Conservation (phyloP, 2,888 invertebrate genomes). For the Griposia aprilina region DNA sequence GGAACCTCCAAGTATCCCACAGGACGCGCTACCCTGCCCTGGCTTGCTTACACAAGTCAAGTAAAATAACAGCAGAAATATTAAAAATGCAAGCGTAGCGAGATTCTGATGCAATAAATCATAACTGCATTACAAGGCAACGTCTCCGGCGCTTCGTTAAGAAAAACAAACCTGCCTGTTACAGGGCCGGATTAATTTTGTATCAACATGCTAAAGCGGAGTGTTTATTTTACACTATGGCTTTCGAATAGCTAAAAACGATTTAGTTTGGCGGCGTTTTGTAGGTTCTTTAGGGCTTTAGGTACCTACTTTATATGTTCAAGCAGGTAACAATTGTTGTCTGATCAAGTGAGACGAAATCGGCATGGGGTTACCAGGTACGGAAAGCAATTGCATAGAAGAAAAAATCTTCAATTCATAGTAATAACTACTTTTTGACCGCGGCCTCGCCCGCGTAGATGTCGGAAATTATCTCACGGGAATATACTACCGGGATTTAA, state of each 20-base stretch:
- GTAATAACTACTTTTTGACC: too few relatives aligned
- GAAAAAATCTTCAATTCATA: neutral
- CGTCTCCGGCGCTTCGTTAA: constrained; percentile 80
- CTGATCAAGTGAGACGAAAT: neutral
- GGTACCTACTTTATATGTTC: neutral
- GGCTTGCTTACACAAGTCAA: constrained; percentile 47
- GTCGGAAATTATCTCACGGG: too few relatives aligned
- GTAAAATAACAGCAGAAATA: constrained; percentile 64
- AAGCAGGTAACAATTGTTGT: neutral
- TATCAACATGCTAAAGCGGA: constrained; percentile 59
- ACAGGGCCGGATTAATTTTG: constrained; percentile 60
- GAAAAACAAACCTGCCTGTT: constrained; percentile 80
- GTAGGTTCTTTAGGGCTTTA: neutral
- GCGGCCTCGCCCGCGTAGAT: too few relatives aligned
- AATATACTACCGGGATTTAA: too few relatives aligned
- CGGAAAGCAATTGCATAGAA: neutral
- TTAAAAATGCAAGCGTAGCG: constrained; percentile 74
- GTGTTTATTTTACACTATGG: constrained; percentile 46
- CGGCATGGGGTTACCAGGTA: too few relatives aligned
- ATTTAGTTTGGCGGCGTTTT: neutral
- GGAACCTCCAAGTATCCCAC: constrained; percentile 13
- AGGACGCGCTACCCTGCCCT: constrained; percentile 8
- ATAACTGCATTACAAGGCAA: constrained; percentile 83
- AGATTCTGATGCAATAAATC: constrained; percentile 82
- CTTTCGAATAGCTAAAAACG: neutral